A percentile compares a stretch with the other conserved stretches of the same genome.
Conservation (phyloP, 2,888 invertebrate genomes). For the Cotesia congregata region DNA sequence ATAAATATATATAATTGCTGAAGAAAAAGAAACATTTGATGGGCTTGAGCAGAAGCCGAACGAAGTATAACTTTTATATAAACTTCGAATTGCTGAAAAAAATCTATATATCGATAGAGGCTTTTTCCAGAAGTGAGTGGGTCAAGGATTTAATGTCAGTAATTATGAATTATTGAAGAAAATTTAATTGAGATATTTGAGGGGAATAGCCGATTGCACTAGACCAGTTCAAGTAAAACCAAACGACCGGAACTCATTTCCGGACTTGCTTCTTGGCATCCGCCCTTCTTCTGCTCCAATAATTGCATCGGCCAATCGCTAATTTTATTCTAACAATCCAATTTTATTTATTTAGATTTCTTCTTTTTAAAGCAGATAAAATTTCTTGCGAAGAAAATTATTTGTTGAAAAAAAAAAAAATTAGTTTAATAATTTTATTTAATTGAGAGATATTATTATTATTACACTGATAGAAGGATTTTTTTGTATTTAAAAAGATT, state of each 20-base stretch:
- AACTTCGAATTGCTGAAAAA: background rate
- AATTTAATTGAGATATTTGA: slow-evolving; percentile 13
- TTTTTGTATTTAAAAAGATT: no score
- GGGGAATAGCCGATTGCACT: slow-evolving; percentile 23
- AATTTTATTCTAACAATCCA: slow-evolving; percentile 8
- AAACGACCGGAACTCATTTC: slow-evolving; percentile 61
- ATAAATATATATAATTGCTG: no score
- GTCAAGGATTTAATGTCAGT: slow-evolving; percentile 3
- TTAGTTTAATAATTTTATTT: no score
- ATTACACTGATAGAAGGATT: no score
- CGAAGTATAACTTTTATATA: background rate
- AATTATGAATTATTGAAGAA: background rate
- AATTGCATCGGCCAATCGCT: slow-evolving; percentile 46
- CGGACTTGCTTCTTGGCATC: slow-evolving; percentile 59
- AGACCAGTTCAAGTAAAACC: slow-evolving; percentile 30
- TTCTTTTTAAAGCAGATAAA: no score
- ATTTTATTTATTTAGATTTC: no score
- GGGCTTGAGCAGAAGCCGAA: background rate
- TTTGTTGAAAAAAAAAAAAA: no score
- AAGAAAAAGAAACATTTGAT: background rate
- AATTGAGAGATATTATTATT: no score
- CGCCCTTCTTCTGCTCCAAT: slow-evolving; percentile 44
- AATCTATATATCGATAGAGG: background rate
- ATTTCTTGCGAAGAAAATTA: no score
- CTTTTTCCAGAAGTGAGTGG: background rate